Evolutionary conservation across 2,888 invertebrate species (phyloP).

Genomic region (Eristalinus aeneus): DNA sequence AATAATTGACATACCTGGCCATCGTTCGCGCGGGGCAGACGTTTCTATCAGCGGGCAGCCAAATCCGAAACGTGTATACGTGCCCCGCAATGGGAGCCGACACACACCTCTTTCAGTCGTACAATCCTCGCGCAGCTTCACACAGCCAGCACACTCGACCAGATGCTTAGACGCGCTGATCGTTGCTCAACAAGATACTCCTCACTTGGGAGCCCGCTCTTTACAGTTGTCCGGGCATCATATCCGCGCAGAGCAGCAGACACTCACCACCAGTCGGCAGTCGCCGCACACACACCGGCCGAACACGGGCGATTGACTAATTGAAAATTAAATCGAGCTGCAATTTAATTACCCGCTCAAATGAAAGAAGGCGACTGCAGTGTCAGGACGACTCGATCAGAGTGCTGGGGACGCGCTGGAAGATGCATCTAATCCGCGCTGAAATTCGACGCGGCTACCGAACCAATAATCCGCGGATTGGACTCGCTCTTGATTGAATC

Average conservation of each 20-base stretch:
- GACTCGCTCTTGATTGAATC: constrained; percentile 33
- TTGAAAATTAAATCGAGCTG: constrained; percentile 70
- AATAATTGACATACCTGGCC: constrained; percentile 63
- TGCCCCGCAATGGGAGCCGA: not conserved
- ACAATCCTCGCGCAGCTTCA: constrained; percentile 3
- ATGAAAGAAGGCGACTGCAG: constrained; percentile 61
- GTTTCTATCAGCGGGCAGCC: constrained; percentile 4
- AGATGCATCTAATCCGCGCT: constrained; percentile 2
- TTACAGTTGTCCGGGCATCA: constrained; percentile 37
- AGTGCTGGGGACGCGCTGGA: not conserved
- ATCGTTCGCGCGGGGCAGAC: constrained; percentile 35
- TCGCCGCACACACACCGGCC: constrained; percentile 14
- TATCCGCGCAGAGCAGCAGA: not conserved
- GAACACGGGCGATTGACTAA: constrained; percentile 63
- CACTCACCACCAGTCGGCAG: constrained; percentile 15
- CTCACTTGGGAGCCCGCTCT: constrained; percentile 8
- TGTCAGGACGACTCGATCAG: constrained; percentile 58
- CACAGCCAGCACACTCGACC: constrained; percentile 7
- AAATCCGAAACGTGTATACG: not conserved
- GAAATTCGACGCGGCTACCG: constrained; percentile 37
- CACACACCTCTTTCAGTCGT: constrained; percentile 48
- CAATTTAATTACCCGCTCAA: constrained; percentile 68
- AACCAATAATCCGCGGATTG: constrained; percentile 23
- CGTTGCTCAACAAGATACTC: constrained; percentile 41
- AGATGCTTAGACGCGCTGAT: constrained; percentile 32